phyloP scores from a whole-genome alignment of 2,797 vertebrate species.

The Anisognathus igniventris region DNA sequence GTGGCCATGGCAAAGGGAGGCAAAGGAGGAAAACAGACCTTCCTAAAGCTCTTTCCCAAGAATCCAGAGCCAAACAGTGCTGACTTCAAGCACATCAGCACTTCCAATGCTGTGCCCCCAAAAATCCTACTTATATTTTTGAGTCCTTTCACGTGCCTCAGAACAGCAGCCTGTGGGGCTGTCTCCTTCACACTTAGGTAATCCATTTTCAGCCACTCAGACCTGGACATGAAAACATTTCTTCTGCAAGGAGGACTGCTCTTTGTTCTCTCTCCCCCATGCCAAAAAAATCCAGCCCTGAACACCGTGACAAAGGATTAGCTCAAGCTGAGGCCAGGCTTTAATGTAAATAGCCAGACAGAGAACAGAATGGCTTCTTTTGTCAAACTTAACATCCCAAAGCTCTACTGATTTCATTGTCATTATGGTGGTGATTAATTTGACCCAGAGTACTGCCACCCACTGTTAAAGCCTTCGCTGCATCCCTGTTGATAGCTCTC shows the following conservation, averaged over 20 bases:
- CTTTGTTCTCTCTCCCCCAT: not conserved
- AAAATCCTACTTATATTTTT: not conserved
- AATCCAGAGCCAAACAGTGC: fast-evolving
- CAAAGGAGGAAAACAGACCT: not conserved
- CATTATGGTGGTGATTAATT: conserved; percentile 63
- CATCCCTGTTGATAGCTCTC: conserved; percentile 51
- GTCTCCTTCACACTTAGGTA: conserved; percentile 34
- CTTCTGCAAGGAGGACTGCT: not conserved
- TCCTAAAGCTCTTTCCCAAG: not conserved
- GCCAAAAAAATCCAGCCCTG: not conserved
- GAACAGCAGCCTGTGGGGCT: not conserved
- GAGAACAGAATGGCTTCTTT: conserved; percentile 58
- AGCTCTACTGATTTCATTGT: conserved; percentile 62
- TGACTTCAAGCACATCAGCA: not conserved
- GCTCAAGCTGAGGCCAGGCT: conserved; percentile 17
- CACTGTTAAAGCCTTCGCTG: conserved; percentile 51
- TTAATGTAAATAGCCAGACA: conserved; percentile 36
- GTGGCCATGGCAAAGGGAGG: not conserved
- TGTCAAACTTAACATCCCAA: conserved; percentile 59
- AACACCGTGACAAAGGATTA: conserved; percentile 41
- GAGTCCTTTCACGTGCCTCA: not conserved
- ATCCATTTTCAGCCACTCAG: not conserved
- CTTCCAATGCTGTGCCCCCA: not conserved
- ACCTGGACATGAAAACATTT: conserved; percentile 5
- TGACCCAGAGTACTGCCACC: conserved; percentile 57